These are phyloP conservation scores for Sebastes oblongus DNA, from an alignment of 2,797 vertebrate genomes.

Conservation along the genomic window DNA sequence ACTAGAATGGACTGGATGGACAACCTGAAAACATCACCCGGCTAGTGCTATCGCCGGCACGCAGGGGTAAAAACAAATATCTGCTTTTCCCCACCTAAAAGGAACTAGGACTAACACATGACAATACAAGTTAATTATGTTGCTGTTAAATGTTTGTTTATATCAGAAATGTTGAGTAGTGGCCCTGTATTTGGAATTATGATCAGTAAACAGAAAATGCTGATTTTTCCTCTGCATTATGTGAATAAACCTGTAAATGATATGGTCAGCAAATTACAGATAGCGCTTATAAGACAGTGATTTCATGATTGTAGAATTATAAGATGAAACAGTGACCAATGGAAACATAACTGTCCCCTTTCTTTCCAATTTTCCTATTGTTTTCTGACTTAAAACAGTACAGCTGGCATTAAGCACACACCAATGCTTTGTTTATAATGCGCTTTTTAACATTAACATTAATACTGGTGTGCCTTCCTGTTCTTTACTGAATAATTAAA, in stretches of 20 bases:
- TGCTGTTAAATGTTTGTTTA: not conserved
- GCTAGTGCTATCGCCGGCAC: no score
- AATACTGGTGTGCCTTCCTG: not conserved
- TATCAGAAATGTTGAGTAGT: not conserved
- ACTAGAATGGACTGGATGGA: no score
- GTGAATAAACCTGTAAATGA: not conserved
- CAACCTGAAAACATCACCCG: no score
- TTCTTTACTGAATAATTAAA: not conserved
- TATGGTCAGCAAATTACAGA: not conserved
- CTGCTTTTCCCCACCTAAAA: not conserved
- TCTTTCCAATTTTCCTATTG: not conserved
- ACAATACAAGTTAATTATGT: not conserved
- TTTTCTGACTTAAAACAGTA: not conserved
- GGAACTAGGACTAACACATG: not conserved
- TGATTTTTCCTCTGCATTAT: not conserved
- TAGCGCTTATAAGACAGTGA: not conserved
- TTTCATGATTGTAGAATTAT: no score
- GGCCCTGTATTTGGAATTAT: not conserved
- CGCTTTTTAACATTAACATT: not conserved
- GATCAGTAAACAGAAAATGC: not conserved
- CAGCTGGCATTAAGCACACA: not conserved
- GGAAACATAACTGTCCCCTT: not conserved
- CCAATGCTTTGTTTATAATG: not conserved
- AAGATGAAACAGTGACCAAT: no score
- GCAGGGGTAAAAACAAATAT: not conserved